Percentiles rank a stretch among this genome's conserved stretches.
phyloP scores from a whole-genome alignment of 2,888 invertebrate genomes.

The Julus scandinavius region DNA sequence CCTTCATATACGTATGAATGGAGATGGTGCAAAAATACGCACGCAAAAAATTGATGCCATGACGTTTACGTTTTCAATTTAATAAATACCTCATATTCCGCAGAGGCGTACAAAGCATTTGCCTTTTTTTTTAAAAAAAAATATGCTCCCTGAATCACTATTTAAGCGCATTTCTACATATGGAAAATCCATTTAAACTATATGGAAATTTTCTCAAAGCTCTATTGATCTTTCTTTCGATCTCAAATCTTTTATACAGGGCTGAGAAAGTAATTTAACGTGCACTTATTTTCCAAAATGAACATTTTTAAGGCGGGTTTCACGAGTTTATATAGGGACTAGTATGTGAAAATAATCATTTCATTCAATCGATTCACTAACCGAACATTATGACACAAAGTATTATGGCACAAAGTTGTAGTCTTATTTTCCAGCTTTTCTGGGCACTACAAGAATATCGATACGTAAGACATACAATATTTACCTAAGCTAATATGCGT shows the following conservation, averaged over 20 bases:
- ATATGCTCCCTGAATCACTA: not conserved
- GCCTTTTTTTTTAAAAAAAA: not conserved
- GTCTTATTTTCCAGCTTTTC: too few species aligned
- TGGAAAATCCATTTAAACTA: not conserved
- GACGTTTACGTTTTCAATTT: slow-evolving; percentile 25
- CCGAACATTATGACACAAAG: too few species aligned
- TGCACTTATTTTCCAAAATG: not conserved
- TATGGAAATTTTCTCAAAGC: not conserved
- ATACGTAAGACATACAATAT: too few species aligned
- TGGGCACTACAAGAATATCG: too few species aligned
- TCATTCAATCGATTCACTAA: too few species aligned
- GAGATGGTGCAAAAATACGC: not conserved
- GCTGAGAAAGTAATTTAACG: not conserved
- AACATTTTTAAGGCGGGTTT: not conserved
- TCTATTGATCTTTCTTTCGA: not conserved
- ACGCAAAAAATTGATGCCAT: not conserved
- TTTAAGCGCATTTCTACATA: slow-evolving; percentile 1
- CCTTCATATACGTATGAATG: not conserved
- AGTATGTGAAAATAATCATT: too few species aligned
- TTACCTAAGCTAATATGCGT: too few species aligned
- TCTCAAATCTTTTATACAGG: not conserved
- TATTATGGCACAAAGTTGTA: too few species aligned
- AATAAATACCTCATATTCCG: not conserved
- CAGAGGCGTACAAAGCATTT: not conserved
- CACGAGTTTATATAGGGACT: not conserved